Conservation (phyloP, 2,113 vertebrate species). For the Andinoacara biseriatus region DNA sequence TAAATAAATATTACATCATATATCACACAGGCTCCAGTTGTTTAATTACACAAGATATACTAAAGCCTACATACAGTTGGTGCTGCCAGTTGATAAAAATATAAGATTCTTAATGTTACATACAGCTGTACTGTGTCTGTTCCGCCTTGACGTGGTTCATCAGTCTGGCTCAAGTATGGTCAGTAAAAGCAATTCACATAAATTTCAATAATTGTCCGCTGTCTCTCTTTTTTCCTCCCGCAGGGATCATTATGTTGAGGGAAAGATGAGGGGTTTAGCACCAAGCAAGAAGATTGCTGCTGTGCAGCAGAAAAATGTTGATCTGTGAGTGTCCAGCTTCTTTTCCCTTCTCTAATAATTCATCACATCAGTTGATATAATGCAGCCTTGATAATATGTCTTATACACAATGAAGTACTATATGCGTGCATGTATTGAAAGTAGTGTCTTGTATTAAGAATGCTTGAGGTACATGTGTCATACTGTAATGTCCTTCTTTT, state of each 20-base stretch:
- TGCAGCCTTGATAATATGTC: not conserved
- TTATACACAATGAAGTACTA: not conserved
- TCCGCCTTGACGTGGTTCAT: not conserved
- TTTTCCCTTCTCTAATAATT: not conserved
- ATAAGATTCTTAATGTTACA: too few species aligned
- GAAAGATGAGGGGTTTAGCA: slow-evolving; percentile 98
- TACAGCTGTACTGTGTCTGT: not conserved
- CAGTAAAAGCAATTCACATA: not conserved
- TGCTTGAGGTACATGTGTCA: not conserved
- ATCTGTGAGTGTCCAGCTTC: slow-evolving; percentile 86
- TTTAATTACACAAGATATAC: not conserved
- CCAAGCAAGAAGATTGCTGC: slow-evolving; percentile 98
- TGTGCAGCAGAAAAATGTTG: slow-evolving; percentile 98
- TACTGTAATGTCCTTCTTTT: not conserved
- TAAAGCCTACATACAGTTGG: too few species aligned
- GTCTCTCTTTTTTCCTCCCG: slow-evolving; percentile 12
- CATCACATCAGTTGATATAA: not conserved
- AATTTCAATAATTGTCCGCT: not conserved
- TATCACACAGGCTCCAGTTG: too few species aligned
- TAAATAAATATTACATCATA: too few species aligned
- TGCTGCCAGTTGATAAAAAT: too few species aligned
- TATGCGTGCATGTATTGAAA: not conserved
- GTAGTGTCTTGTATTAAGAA: not conserved
- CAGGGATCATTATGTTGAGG: slow-evolving; percentile 99
- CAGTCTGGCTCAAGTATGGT: not conserved